Conservation (phyloP, 2,797 vertebrate genomes). For the Sebastolobus alascanus region DNA sequence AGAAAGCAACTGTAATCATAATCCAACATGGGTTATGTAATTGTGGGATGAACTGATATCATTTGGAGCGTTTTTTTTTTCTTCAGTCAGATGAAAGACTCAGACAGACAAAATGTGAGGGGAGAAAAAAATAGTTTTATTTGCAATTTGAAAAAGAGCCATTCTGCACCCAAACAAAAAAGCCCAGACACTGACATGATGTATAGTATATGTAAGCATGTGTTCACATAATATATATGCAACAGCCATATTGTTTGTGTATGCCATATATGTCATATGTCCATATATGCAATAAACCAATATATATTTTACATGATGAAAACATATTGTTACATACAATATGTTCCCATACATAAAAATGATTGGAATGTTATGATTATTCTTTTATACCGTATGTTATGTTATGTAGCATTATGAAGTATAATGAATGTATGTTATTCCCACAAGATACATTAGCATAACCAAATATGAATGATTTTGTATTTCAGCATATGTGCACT, state of each 20-base stretch:
- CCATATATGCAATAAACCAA: background rate
- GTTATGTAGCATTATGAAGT: background rate
- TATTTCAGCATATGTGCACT: background rate
- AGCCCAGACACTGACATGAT: background rate
- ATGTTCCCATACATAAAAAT: background rate
- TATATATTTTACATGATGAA: background rate
- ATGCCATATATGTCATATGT: background rate
- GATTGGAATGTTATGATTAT: background rate
- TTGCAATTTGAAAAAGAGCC: background rate
- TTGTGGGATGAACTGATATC: constrained; percentile 31
- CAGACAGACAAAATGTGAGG: background rate
- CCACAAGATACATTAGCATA: background rate
- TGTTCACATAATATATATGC: background rate
- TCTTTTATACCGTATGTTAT: background rate
- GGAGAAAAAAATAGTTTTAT: background rate
- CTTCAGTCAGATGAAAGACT: constrained; percentile 19
- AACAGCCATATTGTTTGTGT: background rate
- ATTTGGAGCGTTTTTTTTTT: background rate
- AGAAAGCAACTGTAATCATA: constrained; percentile 35
- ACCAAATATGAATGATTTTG: background rate
- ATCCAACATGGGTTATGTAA: constrained; percentile 54
- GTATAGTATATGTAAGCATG: background rate
- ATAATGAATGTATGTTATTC: background rate
- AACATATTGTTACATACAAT: background rate
- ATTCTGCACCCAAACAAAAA: background rate